Evolutionary conservation across 2,797 vertebrate genomes (phyloP), one percentile per base, ranked within the genome.

Genomic region (Rhodeus uyekii): DNA sequence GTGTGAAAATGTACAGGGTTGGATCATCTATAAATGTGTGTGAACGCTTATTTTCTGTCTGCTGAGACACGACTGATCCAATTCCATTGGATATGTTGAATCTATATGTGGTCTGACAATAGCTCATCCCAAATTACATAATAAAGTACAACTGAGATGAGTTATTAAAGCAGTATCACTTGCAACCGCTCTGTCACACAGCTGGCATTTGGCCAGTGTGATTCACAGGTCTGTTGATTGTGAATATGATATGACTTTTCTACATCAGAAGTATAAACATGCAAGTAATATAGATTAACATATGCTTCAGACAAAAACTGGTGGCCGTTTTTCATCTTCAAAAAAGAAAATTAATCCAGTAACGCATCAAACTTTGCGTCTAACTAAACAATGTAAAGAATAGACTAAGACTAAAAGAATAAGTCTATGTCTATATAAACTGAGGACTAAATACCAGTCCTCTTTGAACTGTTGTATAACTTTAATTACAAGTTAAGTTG

Each of bases 21-120:
- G 29, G 24, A 61, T 55, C 8, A 69, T 64, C 2, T 5, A 39
- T 36, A 29, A 68, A 32, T n/a, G 24, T 36, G n/a, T 34, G 32
- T 75, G 24, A 75, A 46, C 74, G n/a, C 18, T 39, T 75, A 60
- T 8, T 67, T 74, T 22, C 5, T 68, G n/a, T 68, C 27, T n/a
- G 12, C 13, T 29, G 22, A 68, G 50, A n/a, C 18, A 74, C 27
- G n/a, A 73, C 13, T 2, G 12, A 44, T 61, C 19, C 1, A 16
- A 29, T 71, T n/a, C 13, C 48, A 29, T 16, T 58, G 18, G 19
- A 18, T n/a, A 46, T 71, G 19, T n/a, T 29, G 34, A 7, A 32
- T 29, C 9, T 14, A 9, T 14, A 9, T 27, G 12, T 32, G 10
- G 44, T 78, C 67, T 29, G 32, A 32, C 1, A 1, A 67, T 2